Percentiles rank a stretch among this genome's conserved stretches.
These are phyloP conservation scores for Mantis religiosa DNA, from an alignment of 2,888 invertebrate species.

Conservation along the genomic window DNA sequence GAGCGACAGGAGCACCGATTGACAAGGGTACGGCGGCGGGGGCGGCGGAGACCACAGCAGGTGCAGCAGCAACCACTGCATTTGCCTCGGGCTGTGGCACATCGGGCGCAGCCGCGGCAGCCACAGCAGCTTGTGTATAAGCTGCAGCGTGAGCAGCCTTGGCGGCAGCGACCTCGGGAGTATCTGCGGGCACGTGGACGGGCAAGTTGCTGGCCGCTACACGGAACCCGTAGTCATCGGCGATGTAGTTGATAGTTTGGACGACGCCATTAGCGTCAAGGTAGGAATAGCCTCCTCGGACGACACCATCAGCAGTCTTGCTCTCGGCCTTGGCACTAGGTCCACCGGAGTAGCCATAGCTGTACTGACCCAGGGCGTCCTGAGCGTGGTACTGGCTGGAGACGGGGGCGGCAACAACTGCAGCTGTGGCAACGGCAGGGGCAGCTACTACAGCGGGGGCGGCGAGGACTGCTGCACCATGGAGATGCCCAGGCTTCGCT, in stretches of 20 bases:
- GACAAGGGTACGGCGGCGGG: slow-evolving; percentile 28
- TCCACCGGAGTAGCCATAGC: slow-evolving; percentile 40
- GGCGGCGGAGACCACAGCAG: slow-evolving; percentile 1
- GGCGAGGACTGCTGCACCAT: background rate
- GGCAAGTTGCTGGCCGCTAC: slow-evolving; percentile 40
- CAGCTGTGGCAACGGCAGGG: background rate
- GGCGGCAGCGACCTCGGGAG: slow-evolving; percentile 26
- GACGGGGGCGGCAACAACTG: slow-evolving; percentile 22
- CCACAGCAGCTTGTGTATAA: slow-evolving; percentile 30
- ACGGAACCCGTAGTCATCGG: slow-evolving; percentile 38
- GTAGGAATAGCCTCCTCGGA: slow-evolving; percentile 58
- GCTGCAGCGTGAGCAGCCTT: slow-evolving; percentile 17
- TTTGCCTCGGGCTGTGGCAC: slow-evolving; percentile 31
- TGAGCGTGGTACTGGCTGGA: slow-evolving; percentile 38
- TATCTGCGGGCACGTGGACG: slow-evolving; percentile 20
- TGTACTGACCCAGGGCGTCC: slow-evolving; percentile 47
- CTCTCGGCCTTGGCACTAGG: slow-evolving; percentile 38
- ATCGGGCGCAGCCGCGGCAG: slow-evolving; percentile 37
- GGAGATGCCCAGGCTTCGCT: background rate
- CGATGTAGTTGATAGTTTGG: slow-evolving; percentile 37
- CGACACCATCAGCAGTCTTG: slow-evolving; percentile 54
- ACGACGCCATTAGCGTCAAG: slow-evolving; percentile 53
- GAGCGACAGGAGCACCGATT: slow-evolving; percentile 4
- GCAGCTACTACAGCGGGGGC: background rate
- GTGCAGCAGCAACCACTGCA: slow-evolving; percentile 37